A percentile compares a stretch with the other conserved stretches of the same genome.
phyloP scores from a whole-genome alignment of 2,113 vertebrate genomes.

The Panthera tigris region DNA sequence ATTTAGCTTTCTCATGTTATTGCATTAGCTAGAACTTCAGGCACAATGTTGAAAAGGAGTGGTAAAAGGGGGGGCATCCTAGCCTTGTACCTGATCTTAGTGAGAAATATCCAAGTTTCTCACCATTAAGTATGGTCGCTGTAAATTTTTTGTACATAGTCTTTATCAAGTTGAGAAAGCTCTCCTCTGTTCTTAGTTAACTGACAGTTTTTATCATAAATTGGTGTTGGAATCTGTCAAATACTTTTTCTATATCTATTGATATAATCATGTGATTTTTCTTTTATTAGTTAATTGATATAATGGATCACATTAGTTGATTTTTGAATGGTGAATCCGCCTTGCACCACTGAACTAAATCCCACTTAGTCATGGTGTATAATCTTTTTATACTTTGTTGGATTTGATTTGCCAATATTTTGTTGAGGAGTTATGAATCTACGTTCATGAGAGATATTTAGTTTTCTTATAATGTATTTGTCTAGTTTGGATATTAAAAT shows the following conservation, averaged over 20 bases:
- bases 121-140: background rate
- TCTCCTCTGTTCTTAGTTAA: background rate
- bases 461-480: background rate
- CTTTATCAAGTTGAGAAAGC: background rate
- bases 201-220: background rate
- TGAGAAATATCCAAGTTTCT: background rate
- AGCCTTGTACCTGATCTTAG: background rate
- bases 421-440: background rate
- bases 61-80: background rate
- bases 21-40: background rate
- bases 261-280: background rate
- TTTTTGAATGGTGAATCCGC: background rate
- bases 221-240: background rate
- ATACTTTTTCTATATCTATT: background rate
- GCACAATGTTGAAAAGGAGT: background rate
- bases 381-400: background rate
- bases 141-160: background rate
- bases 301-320: background rate
- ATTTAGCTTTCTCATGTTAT: background rate
- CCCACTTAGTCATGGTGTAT: background rate
- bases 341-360: background rate
- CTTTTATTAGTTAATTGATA: background rate
- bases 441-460: background rate
- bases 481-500: background rate
- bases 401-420: background rate